Conservation (phyloP, 64 coral and sea anemone genomes). For the Dendrophyllia cribrosa region DNA sequence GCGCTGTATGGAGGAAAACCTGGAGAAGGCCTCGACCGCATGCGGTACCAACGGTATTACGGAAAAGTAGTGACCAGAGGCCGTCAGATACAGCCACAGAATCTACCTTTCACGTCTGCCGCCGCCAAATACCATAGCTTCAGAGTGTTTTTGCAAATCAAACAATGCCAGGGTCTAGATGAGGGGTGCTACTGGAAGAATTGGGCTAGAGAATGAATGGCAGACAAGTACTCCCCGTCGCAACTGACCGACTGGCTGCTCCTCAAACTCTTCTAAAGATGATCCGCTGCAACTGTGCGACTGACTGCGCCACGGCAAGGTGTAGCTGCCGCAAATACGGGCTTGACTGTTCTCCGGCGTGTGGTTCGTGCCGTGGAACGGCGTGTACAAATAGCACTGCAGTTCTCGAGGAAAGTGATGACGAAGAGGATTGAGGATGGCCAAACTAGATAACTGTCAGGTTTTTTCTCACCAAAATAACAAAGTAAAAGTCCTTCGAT, state of each 20-base stretch:
- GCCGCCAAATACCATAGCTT: conserved; percentile 48
- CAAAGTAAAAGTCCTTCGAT: too few relatives aligned
- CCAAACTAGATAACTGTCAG: too few relatives aligned
- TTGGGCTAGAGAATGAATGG: neutral
- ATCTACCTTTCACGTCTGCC: conserved; percentile 7
- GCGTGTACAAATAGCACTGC: neutral
- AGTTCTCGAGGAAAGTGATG: too few relatives aligned
- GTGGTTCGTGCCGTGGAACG: neutral
- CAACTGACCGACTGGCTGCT: neutral
- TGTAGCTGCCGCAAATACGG: neutral
- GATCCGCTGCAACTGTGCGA: neutral
- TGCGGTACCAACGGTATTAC: conserved; percentile 30
- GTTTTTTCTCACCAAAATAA: too few relatives aligned
- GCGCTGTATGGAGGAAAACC: conserved; percentile 51
- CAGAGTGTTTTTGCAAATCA: neutral
- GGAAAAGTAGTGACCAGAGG: conserved; percentile 61
- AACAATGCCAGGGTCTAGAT: conserved; percentile 19
- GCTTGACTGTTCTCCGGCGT: neutral
- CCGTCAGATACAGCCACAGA: conserved; percentile 29
- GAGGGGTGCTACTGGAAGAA: conserved; percentile 41
- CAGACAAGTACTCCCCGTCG: neutral
- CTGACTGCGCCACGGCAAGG: neutral
- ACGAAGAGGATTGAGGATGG: too few relatives aligned
- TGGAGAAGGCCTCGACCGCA: conserved; percentile 21
- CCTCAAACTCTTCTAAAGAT: neutral